Evolutionary conservation across 2,113 vertebrate genomes (phyloP), one percentile per base, ranked within the genome.

Genomic region (Pygoscelis adeliae): DNA sequence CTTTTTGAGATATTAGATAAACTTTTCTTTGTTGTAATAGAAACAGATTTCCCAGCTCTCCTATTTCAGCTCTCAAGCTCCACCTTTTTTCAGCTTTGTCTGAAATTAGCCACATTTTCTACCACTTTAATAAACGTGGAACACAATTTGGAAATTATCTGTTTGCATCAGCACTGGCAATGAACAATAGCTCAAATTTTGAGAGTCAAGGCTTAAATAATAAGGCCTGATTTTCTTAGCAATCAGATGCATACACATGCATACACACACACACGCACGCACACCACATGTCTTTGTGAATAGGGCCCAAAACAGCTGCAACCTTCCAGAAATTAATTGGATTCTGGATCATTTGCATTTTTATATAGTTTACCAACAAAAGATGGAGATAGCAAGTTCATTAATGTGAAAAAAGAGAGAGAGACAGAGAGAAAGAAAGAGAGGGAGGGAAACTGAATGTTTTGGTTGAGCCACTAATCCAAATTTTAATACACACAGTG

Each of bases 341-440:
- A 97, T 98, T 98, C 97, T 91, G 93, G 95, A 92, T 98, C 93
- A 98, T 98, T 98, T 98, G 98, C 98, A 98, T 98, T 98, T 98
- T 98, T 96, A 97, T 97, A 96, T 93, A 92, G 96, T 97, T 97
- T 98, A 97, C 97, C 96, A 97, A 97, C 97, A 97, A 98, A 98
- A 97, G 97, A 97, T 84, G 90, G 96, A 95, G 96, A 96, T 94
- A 96, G 94, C 81, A 89, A 96, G 94, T 97, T 93, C 98, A 98
- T 96, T 97, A 97, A 96, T 65, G 94, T 96, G 87, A 40, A 93
- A 85, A 83, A 78, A 84, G 47, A 91, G 89, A 96, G 79, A 72
- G 36, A 91, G 72, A 85, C 20, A 50, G 72, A 92, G 87, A 89
- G 38, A 78, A 38, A 72, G 23, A 19, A 16, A 56, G 25, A 9